Evolutionary conservation across 2,113 vertebrate species (phyloP).

Genomic region (Chloebia gouldiae): DNA sequence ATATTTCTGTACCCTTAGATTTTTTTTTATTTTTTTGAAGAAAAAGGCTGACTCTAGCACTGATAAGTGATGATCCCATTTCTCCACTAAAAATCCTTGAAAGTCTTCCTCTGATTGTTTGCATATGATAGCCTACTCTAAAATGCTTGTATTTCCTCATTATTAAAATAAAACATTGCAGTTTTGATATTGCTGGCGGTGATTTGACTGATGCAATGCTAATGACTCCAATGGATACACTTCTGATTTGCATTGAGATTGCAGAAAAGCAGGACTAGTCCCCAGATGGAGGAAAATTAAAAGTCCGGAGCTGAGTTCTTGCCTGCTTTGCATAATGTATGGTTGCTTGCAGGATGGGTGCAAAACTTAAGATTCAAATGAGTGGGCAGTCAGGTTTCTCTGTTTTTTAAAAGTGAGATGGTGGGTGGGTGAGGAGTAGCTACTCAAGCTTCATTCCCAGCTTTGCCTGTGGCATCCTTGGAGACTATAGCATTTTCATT

Average conservation of each 20-base stretch:
- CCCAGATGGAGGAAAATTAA: constrained; percentile 34
- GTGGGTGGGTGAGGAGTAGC: constrained; percentile 5
- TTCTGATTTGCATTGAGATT: constrained; percentile 44
- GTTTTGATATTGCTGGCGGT: constrained; percentile 27
- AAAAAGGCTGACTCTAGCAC: constrained; percentile 14
- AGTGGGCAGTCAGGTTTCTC: constrained; percentile 23
- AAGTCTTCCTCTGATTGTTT: neutral
- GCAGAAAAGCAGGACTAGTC: constrained; percentile 40
- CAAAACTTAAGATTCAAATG: constrained; percentile 39
- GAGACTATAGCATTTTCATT: constrained; percentile 9
- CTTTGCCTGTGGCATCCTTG: constrained; percentile 10
- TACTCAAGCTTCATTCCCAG: neutral
- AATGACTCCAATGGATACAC: constrained; percentile 31
- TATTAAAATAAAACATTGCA: neutral
- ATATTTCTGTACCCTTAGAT: constrained; percentile 15
- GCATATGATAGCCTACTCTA: neutral
- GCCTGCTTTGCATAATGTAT: constrained; percentile 33
- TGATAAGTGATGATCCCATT: neutral
- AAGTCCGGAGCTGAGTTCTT: constrained; percentile 21
- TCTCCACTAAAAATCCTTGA: neutral
- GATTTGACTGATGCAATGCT: constrained; percentile 49
- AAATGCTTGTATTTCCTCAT: constrained; percentile 11
- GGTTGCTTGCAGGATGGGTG: constrained; percentile 30
- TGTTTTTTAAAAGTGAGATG: constrained; percentile 1
- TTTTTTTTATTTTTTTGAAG: neutral